These are phyloP conservation scores for Austrolebias charrua DNA, from an alignment of 2,797 vertebrate species.

Conservation along the genomic window DNA sequence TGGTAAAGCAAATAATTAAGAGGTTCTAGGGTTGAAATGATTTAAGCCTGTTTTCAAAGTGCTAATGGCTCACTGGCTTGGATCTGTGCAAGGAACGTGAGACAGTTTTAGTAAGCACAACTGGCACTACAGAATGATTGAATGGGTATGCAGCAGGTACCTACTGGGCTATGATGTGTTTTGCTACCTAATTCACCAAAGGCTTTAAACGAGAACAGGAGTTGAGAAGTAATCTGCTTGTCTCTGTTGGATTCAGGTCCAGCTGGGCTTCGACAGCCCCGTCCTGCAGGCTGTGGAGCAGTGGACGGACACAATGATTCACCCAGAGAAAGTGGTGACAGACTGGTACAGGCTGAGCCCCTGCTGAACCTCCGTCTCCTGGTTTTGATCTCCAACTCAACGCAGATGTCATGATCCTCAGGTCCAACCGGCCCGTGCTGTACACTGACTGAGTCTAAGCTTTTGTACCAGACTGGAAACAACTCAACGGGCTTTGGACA, in stretches of 20 bases:
- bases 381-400: not conserved
- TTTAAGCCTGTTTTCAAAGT: too few relatives aligned
- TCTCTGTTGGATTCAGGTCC: conserved; percentile 76
- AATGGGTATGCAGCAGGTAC: too few relatives aligned
- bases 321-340: conserved; percentile 92
- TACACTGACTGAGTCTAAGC: not conserved
- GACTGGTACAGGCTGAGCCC: conserved; percentile 87
- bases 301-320: conserved; percentile 88
- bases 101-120: too few relatives aligned
- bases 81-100: too few relatives aligned
- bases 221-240: not conserved
- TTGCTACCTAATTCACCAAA: too few relatives aligned
- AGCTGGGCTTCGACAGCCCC: conserved; percentile 84
- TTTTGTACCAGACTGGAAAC: conserved; percentile 18
- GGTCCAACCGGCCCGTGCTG: not conserved
- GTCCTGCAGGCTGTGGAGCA: conserved; percentile 83
- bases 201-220: not conserved
- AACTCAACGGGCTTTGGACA: conserved; percentile 10
- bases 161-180: too few relatives aligned
- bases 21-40: too few relatives aligned
- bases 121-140: too few relatives aligned
- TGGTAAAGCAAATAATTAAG: too few relatives aligned
- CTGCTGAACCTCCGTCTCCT: conserved; percentile 65
- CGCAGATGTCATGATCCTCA: not conserved
- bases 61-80: too few relatives aligned